Base-by-base conservation (phyloP, 30 jellyfish, hydroid and myxozoan species). In the Hydractinia echinata region DNA sequence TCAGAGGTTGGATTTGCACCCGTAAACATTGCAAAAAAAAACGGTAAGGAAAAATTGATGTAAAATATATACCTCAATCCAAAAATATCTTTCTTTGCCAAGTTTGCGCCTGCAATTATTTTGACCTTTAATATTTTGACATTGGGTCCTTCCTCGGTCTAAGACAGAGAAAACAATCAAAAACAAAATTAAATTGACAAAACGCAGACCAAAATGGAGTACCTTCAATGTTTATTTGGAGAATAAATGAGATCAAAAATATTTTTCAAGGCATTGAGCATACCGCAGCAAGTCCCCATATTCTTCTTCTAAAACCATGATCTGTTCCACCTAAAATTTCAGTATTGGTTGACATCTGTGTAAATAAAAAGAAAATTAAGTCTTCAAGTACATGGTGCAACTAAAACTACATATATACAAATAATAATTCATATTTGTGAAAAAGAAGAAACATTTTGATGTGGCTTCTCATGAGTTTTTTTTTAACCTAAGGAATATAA, bases 41-140 rank as follows among this genome's bases (percentile, higher is more conserved):
- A 11, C n/a, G 1, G 21, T 68, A 68, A 68, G 14, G 21, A 68
- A 18, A 68, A 48, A n/a, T 11, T 11, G 13, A 68, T 13, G n/a
- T 1, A 11, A 11, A 11, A 48, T 11, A 15, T 68, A 51, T 81
- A 89, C 97, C 97, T 89, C 51, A 89, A 60, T 50, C 97, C 97
- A 85, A 89, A 89, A 61, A 89, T 89, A 61, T 89, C 97, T 73
- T 89, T 89, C 66, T 89, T 89, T 19, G 97, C 97, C 49, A 89
- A 81, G 69, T 89, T 85, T 84, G 73, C 56, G 44, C 95, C 97
- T 30, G 89, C 89, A 51, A 89, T 78, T 10, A 89, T 84, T 49
- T 77, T n/a, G 15, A 89, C 89, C 76, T 79, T 85, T 66, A 89
- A 83, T 71, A 89, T 56, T 30, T 81, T 64, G 13, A 87, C 56